phyloP scores from a whole-genome alignment of 2,888 invertebrate genomes.

The Apamea monoglypha region DNA sequence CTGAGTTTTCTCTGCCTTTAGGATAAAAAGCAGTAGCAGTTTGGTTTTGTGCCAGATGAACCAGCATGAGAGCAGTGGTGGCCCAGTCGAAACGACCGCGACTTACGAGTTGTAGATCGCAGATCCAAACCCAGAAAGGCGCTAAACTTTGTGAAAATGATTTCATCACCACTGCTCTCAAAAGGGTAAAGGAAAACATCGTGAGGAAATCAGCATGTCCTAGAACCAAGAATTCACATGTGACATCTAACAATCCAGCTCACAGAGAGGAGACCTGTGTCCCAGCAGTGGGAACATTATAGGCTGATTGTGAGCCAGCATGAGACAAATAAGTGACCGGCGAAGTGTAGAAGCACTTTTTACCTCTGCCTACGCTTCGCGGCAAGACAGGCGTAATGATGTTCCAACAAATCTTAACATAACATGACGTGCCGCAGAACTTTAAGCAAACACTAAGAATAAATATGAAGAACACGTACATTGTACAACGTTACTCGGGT shows the following conservation, averaged over 20 bases:
- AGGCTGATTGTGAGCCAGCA: background rate
- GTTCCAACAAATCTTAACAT: background rate
- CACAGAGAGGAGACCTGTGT: background rate
- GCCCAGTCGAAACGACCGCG: background rate
- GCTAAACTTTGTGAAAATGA: background rate
- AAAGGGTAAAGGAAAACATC: background rate
- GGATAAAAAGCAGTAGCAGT: background rate
- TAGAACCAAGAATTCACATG: background rate
- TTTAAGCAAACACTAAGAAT: background rate
- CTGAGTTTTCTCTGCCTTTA: background rate
- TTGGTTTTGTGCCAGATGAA: background rate
- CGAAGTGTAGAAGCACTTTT: background rate
- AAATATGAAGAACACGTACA: slow-evolving; percentile 36
- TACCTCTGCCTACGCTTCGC: background rate
- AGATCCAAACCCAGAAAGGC: background rate
- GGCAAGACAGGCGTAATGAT: background rate
- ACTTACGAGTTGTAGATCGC: background rate
- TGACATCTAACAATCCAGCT: background rate
- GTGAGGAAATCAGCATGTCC: background rate
- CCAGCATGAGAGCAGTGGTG: background rate
- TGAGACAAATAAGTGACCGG: background rate
- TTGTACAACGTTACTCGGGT: slow-evolving; percentile 26
- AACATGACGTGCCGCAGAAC: slow-evolving; percentile 1
- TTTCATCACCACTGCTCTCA: background rate
- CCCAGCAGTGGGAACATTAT: background rate